Percentiles rank a stretch among this genome's conserved stretches.
These are phyloP conservation scores for Leptinotarsa defecta DNA, from an alignment of 1,140 invertebrate genomes.

Conservation along the genomic window DNA sequence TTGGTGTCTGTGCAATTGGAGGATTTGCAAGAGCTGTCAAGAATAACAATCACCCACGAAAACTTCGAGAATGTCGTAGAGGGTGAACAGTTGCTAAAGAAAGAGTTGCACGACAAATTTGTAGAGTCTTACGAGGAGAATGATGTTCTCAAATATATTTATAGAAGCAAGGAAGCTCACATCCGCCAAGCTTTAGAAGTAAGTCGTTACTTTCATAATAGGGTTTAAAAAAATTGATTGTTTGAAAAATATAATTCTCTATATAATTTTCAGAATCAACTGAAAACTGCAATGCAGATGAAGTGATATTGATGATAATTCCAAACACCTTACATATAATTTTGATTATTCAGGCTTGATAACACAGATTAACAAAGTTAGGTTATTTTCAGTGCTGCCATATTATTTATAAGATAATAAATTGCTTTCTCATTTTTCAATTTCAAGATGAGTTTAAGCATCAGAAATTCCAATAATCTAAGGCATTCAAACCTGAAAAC, in stretches of 20 bases:
- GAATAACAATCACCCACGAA: slow-evolving; percentile 5
- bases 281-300: neutral
- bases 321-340: no score
- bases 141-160: slow-evolving; percentile 6
- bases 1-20: neutral
- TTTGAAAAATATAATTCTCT: neutral
- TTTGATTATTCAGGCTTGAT: no score
- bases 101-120: neutral
- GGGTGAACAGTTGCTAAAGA: slow-evolving; percentile 11
- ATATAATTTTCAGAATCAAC: neutral
- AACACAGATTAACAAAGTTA: no score
- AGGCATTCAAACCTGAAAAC: neutral
- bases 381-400: no score
- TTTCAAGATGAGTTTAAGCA: no score
- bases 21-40: slow-evolving; percentile 3
- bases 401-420: no score
- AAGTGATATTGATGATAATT: neutral
- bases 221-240: neutral
- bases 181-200: slow-evolving; percentile 32
- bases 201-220: slow-evolving; percentile 12
- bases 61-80: slow-evolving; percentile 26
- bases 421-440: no score
- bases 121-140: slow-evolving; percentile 16
- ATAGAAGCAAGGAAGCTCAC: slow-evolving; percentile 14
- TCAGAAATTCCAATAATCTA: neutral